These are phyloP conservation scores for Andrena chrysosceles DNA, from an alignment of 2,888 invertebrate species.

Conservation along the genomic window DNA sequence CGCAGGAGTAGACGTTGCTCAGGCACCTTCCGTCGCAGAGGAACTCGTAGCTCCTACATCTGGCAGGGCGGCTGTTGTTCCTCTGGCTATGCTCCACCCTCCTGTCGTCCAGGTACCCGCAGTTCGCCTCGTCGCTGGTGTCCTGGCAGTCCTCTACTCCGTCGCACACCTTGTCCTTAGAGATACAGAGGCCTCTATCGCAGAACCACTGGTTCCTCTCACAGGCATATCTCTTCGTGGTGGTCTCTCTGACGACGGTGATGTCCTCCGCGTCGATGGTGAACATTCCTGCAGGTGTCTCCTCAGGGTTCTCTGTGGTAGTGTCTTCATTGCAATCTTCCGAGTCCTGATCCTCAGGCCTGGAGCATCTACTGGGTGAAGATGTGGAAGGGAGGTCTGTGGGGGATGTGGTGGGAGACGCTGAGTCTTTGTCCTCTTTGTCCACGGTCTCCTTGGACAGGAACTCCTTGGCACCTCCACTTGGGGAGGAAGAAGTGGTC, in stretches of 20 bases:
- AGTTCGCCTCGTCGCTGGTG: constrained; percentile 88
- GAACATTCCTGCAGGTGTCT: not conserved
- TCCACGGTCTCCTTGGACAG: constrained; percentile 14
- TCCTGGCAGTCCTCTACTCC: constrained; percentile 86
- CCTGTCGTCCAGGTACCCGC: constrained; percentile 77
- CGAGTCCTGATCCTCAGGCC: not conserved
- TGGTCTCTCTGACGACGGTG: not conserved
- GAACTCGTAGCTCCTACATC: constrained; percentile 51
- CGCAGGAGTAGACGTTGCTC: constrained; percentile 85
- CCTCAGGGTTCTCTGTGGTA: not conserved
- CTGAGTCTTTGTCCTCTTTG: not conserved
- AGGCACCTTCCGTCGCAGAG: constrained; percentile 87
- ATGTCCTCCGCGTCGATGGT: not conserved
- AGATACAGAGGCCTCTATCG: constrained; percentile 86
- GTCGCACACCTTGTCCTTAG: constrained; percentile 87
- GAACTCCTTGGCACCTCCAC: not conserved
- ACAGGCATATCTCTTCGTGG: not conserved
- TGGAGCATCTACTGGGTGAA: not conserved
- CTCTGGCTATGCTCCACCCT: not conserved
- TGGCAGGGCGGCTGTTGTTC: no score
- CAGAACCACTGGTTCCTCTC: constrained; percentile 65
- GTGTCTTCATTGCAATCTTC: not conserved
- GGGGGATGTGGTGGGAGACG: not conserved
- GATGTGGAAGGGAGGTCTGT: not conserved
- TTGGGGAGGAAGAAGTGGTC: no score